Evolutionary conservation across 2,113 vertebrate species (phyloP).

Genomic region (Eurypyga helias): DNA sequence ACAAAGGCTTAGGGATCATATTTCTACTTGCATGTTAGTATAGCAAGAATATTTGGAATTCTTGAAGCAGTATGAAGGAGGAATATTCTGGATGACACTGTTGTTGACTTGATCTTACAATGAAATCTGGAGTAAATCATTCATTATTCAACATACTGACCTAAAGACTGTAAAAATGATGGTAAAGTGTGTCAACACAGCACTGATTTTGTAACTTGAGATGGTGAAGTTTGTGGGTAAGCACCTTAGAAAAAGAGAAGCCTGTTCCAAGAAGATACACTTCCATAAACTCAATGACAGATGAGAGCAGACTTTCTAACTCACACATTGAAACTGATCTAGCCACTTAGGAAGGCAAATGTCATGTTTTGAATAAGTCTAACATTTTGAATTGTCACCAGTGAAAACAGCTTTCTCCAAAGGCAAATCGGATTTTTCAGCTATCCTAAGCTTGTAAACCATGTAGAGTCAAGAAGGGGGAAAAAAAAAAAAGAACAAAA

Average conservation of each 20-base stretch:
- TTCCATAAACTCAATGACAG: background rate
- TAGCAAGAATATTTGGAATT: background rate
- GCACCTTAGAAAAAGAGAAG: background rate
- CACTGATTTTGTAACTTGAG: background rate
- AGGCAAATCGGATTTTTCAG: background rate
- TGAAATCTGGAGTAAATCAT: background rate
- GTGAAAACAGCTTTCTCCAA: background rate
- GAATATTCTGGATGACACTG: background rate
- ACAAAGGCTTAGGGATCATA: background rate
- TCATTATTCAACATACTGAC: background rate
- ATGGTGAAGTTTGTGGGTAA: background rate
- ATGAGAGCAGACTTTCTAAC: background rate
- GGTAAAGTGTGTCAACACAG: background rate
- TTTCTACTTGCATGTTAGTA: background rate
- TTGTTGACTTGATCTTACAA: background rate
- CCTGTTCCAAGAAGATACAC: background rate
- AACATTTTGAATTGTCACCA: background rate
- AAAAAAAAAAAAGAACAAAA: background rate
- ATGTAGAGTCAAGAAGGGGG: background rate
- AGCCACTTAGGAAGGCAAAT: background rate
- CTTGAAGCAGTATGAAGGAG: background rate
- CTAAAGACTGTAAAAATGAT: background rate
- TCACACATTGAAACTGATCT: background rate
- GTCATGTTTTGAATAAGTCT: background rate
- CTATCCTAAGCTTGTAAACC: background rate